Base-by-base conservation (phyloP, 92 coral and sea anemone genomes). In the Zoanthus sansibaricus region DNA sequence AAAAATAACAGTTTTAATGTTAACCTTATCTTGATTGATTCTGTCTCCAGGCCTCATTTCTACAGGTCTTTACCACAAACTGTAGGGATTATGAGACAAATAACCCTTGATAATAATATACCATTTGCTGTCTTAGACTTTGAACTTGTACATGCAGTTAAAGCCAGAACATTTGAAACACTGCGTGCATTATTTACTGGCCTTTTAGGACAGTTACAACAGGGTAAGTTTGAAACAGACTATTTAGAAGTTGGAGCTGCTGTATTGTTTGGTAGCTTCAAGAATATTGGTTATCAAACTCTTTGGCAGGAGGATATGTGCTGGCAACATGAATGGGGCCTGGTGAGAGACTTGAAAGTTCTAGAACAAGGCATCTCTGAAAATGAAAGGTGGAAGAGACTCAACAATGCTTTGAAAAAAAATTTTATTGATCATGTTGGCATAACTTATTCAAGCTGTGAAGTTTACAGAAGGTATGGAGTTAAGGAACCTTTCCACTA, bases 1-100 rank as follows among this genome's bases (percentile, higher is more conserved):
- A 82, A 72, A 10, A 84, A 83, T 13, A 75, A 85, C 54, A n/a
- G 30, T 30, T 86, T 95, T n/a, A 95, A 95, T 78, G 82, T 95
- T 46, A 95, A 95, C 71, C 89, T 95, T 55, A 83, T 95, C 9
- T 87, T 94, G 8, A 52, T 94, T 7, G 94, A 95, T 59, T 93
- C 98, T 17, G 95, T 95, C 69, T 90, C 98, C 2, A 87, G 98
- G 82, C 93, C 97, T 64, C 97, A 95, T 69, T 93, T 95, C 73
- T 94, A 94, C 82, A 90, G 98, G 44, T 95, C 98, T 10, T 85
- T 95, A 0, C 97, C 95, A 32, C 86, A 89, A 55, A 95, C 95
- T 21, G 87, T 94, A n/a, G 83, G 89, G 74, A 83, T 92, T 12
- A 89, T 95, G 31, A 87, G 90, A 48, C 67, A 71, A 61, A 90